Evolutionary conservation across 2,113 vertebrate species (phyloP).

Genomic region (Coptodon bakossiorum): DNA sequence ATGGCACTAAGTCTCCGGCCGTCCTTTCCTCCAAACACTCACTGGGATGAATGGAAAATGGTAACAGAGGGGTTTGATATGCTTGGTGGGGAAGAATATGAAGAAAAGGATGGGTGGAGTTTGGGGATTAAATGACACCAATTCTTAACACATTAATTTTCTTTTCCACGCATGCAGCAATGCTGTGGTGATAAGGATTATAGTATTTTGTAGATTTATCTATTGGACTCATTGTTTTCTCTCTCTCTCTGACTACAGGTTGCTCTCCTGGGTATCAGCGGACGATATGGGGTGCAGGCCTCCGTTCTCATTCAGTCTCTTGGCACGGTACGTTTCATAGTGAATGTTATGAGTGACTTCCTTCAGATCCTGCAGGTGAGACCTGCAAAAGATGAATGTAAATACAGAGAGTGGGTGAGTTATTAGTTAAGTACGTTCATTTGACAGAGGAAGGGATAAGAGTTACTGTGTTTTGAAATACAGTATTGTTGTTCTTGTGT

Average conservation of each 20-base stretch:
- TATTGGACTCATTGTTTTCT: conserved; percentile 13
- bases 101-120: not conserved
- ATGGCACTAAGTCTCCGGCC: conserved; percentile 16
- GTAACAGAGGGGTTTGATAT: not conserved
- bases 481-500: not conserved
- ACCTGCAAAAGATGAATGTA: conserved; percentile 64
- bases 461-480: not conserved
- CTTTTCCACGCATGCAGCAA: conserved; percentile 55
- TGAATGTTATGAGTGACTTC: conserved; percentile 99
- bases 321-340: conserved; percentile 96
- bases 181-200: conserved; percentile 12
- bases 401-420: not conserved
- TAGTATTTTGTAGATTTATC: conserved; percentile 1
- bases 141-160: conserved; percentile 35
- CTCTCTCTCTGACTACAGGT: conserved; percentile 75
- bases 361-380: conserved; percentile 95
- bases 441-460: not conserved
- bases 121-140: conserved; percentile 10
- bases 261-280: conserved; percentile 82
- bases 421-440: not conserved
- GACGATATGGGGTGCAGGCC: conserved; percentile 86
- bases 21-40: not conserved
- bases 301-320: conserved; percentile 89
- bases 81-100: not conserved
- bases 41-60: not conserved